Percentiles rank a stretch among this genome's conserved stretches.
These are phyloP conservation scores for Iphiclides podalirius DNA, from an alignment of 2,888 invertebrate species.

Conservation along the genomic window DNA sequence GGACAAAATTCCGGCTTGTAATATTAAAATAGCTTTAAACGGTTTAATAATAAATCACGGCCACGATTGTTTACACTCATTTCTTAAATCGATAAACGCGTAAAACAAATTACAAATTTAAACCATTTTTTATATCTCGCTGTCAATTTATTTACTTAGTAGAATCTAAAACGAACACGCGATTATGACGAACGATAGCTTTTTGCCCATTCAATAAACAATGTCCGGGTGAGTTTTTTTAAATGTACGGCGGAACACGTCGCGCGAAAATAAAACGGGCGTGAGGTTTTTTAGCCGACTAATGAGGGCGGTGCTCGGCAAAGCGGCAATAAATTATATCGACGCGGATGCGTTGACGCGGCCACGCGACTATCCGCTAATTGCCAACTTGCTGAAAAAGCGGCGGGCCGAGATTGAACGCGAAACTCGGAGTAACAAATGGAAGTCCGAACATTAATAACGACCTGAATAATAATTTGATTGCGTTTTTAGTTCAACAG, in stretches of 20 bases:
- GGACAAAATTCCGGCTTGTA: too few relatives aligned
- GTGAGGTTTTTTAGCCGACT: constrained; percentile 45
- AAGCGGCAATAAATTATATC: constrained; percentile 49
- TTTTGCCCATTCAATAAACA: not conserved
- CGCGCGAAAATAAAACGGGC: constrained; percentile 47
- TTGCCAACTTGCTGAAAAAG: constrained; percentile 35
- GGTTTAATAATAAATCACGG: too few relatives aligned
- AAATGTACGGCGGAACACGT: constrained; percentile 37
- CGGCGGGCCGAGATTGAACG: constrained; percentile 13
- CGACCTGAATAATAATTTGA: not conserved
- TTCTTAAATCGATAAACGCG: too few relatives aligned
- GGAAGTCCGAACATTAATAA: not conserved
- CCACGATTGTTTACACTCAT: too few relatives aligned
- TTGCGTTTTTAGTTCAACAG: too few relatives aligned
- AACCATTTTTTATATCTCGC: too few relatives aligned
- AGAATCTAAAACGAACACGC: too few relatives aligned
- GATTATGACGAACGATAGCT: not conserved
- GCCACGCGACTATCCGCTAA: constrained; percentile 48
- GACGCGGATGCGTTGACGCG: constrained; percentile 50
- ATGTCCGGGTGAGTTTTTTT: not conserved
- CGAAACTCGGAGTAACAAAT: too few relatives aligned
- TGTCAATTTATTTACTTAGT: too few relatives aligned
- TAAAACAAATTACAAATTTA: too few relatives aligned
- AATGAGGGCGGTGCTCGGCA: constrained; percentile 56
- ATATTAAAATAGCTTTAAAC: too few relatives aligned